Conservation (phyloP, 1,140 invertebrate species). For the Thaumetopoea pityocampa region DNA sequence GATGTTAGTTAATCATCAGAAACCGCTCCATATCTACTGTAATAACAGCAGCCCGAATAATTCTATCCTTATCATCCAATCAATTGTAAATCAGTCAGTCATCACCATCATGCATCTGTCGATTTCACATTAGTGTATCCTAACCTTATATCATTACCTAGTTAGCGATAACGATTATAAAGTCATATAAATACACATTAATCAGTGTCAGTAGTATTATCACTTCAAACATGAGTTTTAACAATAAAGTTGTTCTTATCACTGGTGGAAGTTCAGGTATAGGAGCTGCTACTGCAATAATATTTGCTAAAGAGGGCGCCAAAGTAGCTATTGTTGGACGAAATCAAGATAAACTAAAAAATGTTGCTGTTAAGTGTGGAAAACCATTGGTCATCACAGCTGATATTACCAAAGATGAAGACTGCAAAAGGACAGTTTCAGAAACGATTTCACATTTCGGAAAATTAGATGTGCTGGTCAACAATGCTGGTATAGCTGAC, state of each 20-base stretch:
- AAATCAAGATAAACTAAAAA: background rate
- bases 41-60: too few species aligned
- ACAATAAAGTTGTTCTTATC: conserved; percentile 1
- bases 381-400: background rate
- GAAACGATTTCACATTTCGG: background rate
- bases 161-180: too few species aligned
- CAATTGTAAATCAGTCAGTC: too few species aligned
- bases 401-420: background rate
- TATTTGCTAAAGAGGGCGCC: background rate
- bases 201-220: too few species aligned
- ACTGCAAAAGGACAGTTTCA: background rate
- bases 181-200: too few species aligned
- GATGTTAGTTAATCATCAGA: too few species aligned
- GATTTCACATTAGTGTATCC: too few species aligned
- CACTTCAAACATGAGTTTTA: conserved; percentile 2
- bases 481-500: conserved; percentile 3
- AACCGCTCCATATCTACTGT: too few species aligned
- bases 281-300: conserved; percentile 1
- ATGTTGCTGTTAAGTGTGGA: background rate
- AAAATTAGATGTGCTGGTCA: background rate
- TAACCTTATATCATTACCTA: too few species aligned
- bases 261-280: conserved; percentile 1
- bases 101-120: too few species aligned
- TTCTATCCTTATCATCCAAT: too few species aligned
- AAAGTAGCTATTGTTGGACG: background rate